Percentiles rank a stretch among this genome's conserved stretches.
phyloP scores from a whole-genome alignment of 2,113 vertebrate genomes.

The Glareola pratincola region DNA sequence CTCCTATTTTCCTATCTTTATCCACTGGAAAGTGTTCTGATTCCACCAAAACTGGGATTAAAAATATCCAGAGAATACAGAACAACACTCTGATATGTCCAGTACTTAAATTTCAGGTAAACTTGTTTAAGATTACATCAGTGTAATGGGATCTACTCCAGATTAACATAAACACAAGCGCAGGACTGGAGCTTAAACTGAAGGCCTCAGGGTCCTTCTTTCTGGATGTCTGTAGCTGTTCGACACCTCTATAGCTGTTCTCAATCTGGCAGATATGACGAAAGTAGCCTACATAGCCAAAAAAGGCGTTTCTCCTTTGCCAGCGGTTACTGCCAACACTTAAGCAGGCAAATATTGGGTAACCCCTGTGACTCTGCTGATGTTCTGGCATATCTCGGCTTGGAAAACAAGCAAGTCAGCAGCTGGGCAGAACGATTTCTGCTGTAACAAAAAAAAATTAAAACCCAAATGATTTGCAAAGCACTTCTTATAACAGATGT shows the following conservation, averaged over 20 bases:
- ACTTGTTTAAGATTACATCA: background rate
- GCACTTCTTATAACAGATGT: background rate
- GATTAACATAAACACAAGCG: background rate
- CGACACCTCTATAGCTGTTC: background rate
- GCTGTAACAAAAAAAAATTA: background rate
- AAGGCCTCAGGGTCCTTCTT: constrained; percentile 6
- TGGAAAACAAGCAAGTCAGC: background rate
- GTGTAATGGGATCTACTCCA: background rate
- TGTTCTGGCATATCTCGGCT: background rate
- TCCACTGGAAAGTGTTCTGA: background rate
- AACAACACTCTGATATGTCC: background rate
- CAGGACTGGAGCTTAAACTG: background rate
- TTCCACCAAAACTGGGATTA: background rate
- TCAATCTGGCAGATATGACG: background rate
- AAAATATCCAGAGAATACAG: background rate
- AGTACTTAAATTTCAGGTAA: background rate
- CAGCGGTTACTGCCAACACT: background rate
- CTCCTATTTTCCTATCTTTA: background rate
- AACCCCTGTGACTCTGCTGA: background rate
- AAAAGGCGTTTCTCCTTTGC: background rate
- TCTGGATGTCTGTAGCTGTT: background rate
- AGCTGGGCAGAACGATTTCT: background rate
- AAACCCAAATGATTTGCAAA: background rate
- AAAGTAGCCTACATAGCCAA: background rate
- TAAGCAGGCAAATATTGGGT: background rate